Evolutionary conservation across 2,888 invertebrate species (phyloP).

Genomic region (Epinotia ramella): DNA sequence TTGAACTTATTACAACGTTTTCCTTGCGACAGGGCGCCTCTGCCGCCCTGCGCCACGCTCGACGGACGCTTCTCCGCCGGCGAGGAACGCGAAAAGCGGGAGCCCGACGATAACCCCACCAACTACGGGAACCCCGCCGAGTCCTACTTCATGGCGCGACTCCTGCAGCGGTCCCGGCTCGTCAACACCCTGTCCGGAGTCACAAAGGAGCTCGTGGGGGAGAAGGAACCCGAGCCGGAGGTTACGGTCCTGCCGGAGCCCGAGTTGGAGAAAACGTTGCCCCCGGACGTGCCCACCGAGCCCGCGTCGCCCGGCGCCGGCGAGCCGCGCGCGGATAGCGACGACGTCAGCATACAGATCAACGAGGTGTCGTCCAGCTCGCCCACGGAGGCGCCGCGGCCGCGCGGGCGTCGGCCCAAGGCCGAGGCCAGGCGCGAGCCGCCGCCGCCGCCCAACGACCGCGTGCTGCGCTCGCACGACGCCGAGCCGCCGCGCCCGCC

Average conservation of each 20-base stretch:
- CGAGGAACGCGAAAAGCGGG: constrained; percentile 52
- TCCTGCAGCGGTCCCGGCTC: constrained; percentile 72
- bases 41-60: constrained; percentile 71
- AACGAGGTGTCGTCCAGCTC: constrained; percentile 89
- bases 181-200: constrained; percentile 75
- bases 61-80: constrained; percentile 66
- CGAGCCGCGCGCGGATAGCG: constrained; percentile 48
- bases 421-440: constrained; percentile 57
- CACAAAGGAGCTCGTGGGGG: constrained; percentile 69
- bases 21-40: constrained; percentile 52
- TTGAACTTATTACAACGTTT: not conserved
- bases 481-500: constrained; percentile 66
- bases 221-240: constrained; percentile 28
- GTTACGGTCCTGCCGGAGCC: constrained; percentile 49
- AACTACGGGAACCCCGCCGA: constrained; percentile 81
- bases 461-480: constrained; percentile 80
- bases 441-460: constrained; percentile 61
- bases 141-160: constrained; percentile 79
- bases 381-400: constrained; percentile 72
- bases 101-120: constrained; percentile 62
- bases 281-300: constrained; percentile 45
- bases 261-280: constrained; percentile 43
- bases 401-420: constrained; percentile 64
- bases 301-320: constrained; percentile 36
- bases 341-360: constrained; percentile 86